Evolutionary conservation across 2,888 invertebrate species (phyloP).

Genomic region (Eledona agricola): DNA sequence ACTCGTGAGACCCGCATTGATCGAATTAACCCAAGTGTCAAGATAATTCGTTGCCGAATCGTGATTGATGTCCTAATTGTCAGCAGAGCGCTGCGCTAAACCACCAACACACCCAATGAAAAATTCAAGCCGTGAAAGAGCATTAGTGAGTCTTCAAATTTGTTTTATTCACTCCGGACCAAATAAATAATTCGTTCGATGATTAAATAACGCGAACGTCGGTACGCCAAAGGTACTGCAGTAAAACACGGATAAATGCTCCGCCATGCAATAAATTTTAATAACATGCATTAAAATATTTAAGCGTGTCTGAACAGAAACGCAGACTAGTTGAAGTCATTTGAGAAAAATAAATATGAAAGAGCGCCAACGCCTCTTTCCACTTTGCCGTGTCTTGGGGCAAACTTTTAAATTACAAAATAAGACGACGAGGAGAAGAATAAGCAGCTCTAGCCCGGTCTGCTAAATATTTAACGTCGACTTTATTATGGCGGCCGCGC

Average conservation of each 20-base stretch:
- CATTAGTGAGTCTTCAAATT: slow-evolving; percentile 10
- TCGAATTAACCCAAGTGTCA: too few relatives aligned
- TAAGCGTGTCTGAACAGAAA: slow-evolving; percentile 49
- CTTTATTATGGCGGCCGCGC: slow-evolving; percentile 51
- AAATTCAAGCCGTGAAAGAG: too few relatives aligned
- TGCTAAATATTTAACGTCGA: slow-evolving; percentile 57
- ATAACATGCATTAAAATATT: slow-evolving; percentile 52
- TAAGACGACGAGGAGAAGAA: slow-evolving; percentile 51
- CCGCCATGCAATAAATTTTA: slow-evolving; percentile 44
- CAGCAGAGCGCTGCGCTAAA: too few relatives aligned
- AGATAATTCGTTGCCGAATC: too few relatives aligned
- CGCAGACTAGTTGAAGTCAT: slow-evolving; percentile 47
- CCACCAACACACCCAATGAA: too few relatives aligned
- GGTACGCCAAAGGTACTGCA: slow-evolving; percentile 17
- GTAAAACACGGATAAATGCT: slow-evolving; percentile 30
- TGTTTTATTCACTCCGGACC: slow-evolving; percentile 12
- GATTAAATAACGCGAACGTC: slow-evolving; percentile 15
- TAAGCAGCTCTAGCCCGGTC: slow-evolving; percentile 52
- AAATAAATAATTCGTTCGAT: slow-evolving; percentile 17
- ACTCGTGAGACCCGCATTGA: too few relatives aligned
- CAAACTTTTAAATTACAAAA: slow-evolving; percentile 59
- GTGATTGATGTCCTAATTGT: too few relatives aligned
- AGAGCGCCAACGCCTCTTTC: slow-evolving; percentile 41
- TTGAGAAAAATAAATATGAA: slow-evolving; percentile 55
- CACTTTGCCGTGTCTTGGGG: slow-evolving; percentile 50